Conservation (phyloP, 2,888 invertebrate genomes). For the Amitus sp. region DNA sequence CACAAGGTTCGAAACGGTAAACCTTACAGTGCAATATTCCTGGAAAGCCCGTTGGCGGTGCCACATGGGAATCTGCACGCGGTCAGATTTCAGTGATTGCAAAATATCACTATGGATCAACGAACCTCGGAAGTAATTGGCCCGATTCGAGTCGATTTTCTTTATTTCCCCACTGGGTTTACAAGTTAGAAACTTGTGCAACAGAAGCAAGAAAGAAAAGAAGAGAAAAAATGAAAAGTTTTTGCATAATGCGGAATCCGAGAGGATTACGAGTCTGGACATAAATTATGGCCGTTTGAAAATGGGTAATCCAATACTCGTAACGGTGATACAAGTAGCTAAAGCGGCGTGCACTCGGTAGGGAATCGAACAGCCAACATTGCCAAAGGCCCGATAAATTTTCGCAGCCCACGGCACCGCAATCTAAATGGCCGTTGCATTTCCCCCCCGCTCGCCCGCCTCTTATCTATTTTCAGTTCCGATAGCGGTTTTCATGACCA, state of each 20-base stretch:
- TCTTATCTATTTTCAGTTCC: slow-evolving; percentile 37
- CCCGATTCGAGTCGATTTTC: too few species aligned
- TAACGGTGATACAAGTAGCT: not conserved
- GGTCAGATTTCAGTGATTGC: too few species aligned
- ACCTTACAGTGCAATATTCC: too few species aligned
- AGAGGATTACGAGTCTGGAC: not conserved
- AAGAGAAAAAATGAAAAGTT: not conserved
- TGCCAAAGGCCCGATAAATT: slow-evolving; percentile 32
- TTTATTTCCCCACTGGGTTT: too few species aligned
- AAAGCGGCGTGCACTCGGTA: slow-evolving; percentile 11
- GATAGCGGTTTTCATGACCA: slow-evolving; percentile 35
- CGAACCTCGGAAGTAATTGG: too few species aligned
- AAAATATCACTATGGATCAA: too few species aligned
- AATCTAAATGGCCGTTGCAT: slow-evolving; percentile 32
- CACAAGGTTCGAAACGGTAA: too few species aligned
- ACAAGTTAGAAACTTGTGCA: too few species aligned
- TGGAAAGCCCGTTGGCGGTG: too few species aligned
- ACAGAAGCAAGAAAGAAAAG: too few species aligned
- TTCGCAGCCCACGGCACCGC: slow-evolving; percentile 15
- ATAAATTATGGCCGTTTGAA: slow-evolving; percentile 2
- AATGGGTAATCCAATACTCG: slow-evolving; percentile 4
- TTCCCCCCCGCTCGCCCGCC: slow-evolving; percentile 3
- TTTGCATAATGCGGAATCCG: slow-evolving; percentile 4
- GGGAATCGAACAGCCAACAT: slow-evolving; percentile 34
- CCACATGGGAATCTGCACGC: too few species aligned